phyloP scores from a whole-genome alignment of 2,113 vertebrate species.

The Epinephelus lanceolatus region DNA sequence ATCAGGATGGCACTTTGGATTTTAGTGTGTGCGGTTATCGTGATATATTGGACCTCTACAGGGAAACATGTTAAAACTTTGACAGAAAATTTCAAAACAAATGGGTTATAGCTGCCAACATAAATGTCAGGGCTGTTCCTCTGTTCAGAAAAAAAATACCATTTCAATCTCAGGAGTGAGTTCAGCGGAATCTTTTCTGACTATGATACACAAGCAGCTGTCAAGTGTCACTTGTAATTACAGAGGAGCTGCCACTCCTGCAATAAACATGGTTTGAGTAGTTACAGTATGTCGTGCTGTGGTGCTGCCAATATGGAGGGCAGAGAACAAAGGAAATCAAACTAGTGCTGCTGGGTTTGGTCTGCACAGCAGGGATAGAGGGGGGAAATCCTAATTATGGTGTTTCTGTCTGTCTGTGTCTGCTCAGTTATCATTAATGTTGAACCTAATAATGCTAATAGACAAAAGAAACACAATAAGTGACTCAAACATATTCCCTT shows the following conservation, averaged over 20 bases:
- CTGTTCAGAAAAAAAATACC: neutral
- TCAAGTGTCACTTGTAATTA: slow-evolving; percentile 34
- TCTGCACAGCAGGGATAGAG: neutral
- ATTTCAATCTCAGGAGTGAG: neutral
- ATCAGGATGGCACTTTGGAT: too few species aligned
- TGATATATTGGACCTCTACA: too few species aligned
- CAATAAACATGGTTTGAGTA: neutral
- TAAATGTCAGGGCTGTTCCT: neutral
- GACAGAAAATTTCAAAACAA: too few species aligned
- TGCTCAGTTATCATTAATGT: neutral
- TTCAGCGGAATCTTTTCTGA: neutral
- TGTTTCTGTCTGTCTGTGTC: neutral
- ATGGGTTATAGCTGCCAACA: too few species aligned
- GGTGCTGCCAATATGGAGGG: neutral
- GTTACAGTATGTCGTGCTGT: neutral
- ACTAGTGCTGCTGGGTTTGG: neutral
- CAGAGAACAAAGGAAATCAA: neutral
- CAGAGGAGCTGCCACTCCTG: slow-evolving; percentile 11
- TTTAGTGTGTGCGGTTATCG: too few species aligned
- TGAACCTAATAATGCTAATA: neutral
- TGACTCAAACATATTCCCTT: neutral
- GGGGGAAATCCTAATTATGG: neutral
- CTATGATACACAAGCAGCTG: slow-evolving; percentile 15
- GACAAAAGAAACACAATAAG: neutral
- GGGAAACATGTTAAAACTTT: too few species aligned